phyloP scores from a whole-genome alignment of 2,113 vertebrate species.

The Brienomyrus brachyistius region DNA sequence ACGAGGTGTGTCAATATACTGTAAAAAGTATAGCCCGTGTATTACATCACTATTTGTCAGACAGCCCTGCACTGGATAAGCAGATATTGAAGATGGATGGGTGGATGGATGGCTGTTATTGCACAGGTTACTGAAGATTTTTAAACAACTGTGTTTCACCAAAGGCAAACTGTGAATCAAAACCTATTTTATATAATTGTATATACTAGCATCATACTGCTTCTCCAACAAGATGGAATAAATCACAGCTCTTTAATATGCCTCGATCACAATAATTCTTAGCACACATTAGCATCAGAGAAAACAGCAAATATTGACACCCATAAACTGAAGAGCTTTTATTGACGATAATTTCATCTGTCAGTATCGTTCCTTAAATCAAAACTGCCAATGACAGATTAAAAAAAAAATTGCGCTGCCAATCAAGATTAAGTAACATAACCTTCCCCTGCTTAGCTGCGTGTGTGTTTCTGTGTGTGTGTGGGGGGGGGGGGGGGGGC shows the following conservation, averaged over 20 bases:
- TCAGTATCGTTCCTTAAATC: not conserved
- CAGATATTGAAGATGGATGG: not conserved
- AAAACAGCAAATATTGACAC: not conserved
- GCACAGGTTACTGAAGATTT: too few species aligned
- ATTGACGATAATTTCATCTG: not conserved
- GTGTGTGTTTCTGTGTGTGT: not conserved
- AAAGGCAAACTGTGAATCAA: not conserved
- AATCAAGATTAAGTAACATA: not conserved
- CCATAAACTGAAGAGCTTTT: not conserved
- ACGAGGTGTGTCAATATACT: not conserved
- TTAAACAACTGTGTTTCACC: not conserved
- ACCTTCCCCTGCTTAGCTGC: not conserved
- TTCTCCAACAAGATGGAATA: not conserved
- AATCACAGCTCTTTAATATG: not conserved
- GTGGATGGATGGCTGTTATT: not conserved
- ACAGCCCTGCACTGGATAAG: not conserved
- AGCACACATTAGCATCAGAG: not conserved
- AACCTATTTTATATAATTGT: not conserved
- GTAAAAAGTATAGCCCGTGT: not conserved
- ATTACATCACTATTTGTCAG: not conserved
- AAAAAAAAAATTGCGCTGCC: not conserved
- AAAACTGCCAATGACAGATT: not conserved
- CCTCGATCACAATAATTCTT: not conserved
- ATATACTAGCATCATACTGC: not conserved
- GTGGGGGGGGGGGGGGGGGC: not conserved